Evolutionary conservation across 1,140 invertebrate species (phyloP), one percentile per base, ranked within the genome.

Genomic region (Harlomillsia oculata): DNA sequence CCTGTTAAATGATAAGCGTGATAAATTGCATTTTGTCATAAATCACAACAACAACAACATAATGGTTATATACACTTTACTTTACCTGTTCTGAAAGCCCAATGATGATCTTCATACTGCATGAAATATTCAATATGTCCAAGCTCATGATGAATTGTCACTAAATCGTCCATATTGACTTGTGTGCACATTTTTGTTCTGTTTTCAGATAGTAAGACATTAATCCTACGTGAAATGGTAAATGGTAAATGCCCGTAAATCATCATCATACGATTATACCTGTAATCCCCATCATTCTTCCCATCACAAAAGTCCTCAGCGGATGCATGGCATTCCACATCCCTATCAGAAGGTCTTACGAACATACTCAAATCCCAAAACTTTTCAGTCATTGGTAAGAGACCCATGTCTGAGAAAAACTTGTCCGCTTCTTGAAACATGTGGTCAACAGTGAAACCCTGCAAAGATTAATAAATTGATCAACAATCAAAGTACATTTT

Each of bases 341-440:
- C 81, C 40, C 84, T 76, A 68, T 87, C 83, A 1, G 70, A 71
- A 9, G 85, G 85, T 64, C 87, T 89, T 63, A 83, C 80, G 39
- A 90, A 76, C 37, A 91, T 85, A 1, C 85, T 88, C 51, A 82
- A 80, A 53, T 84, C 71, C 87, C 87, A 91, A 70, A 90, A 91
- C 2, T 72, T 71, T 49, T 81, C 72, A 0, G 89, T 84, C 84
- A 96, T 85, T 3, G 81, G 80, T 8, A 78, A 80, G 32, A 96
- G 69, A 58, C 90, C 90, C 36, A 96, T 73, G 0, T 87, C 91
- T 18, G 75, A 79, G 71, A 90, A 94, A 71, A 95, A 94, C 53
- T 87, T 80, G 65, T 95, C 89, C 0, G 89, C 79, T 64, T 82
- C 76, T 68, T 82, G 71, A 70, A 90, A 90, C 78, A 93, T 89